phyloP scores from a whole-genome alignment of 2,888 invertebrate species.

The Linnaemya vulpina region DNA sequence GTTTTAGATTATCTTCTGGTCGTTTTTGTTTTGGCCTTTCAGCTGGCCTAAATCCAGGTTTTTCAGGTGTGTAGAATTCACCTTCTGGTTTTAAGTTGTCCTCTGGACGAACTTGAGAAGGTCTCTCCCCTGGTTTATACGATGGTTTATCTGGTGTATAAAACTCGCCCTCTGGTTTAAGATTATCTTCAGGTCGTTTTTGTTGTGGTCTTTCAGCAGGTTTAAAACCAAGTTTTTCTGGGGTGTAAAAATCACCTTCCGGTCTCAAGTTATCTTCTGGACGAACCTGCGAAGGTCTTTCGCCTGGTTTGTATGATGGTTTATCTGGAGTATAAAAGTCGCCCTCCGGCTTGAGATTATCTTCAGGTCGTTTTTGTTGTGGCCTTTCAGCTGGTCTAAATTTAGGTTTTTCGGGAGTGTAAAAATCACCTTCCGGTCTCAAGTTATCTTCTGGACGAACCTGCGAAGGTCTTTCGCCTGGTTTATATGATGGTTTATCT shows the following conservation, averaged over 20 bases:
- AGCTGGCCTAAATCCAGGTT: conserved; percentile 80
- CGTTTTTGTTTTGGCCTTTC: conserved; percentile 84
- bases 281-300: conserved; percentile 82
- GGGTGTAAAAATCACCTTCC: conserved; percentile 84
- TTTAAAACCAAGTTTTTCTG: conserved; percentile 80
- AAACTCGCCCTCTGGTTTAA: conserved; percentile 82
- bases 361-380: conserved; percentile 82
- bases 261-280: conserved; percentile 86
- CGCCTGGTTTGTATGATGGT: conserved; percentile 78
- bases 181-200: conserved; percentile 83
- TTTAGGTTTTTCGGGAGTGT: conserved; percentile 80
- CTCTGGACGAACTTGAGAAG: conserved; percentile 83
- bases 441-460: conserved; percentile 84
- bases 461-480: conserved; percentile 83
- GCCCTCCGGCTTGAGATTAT: conserved; percentile 84
- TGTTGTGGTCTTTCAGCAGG: conserved; percentile 81
- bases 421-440: conserved; percentile 84
- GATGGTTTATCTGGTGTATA: conserved; percentile 83
- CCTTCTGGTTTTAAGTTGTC: conserved; percentile 79
- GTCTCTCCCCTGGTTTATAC: conserved; percentile 78
- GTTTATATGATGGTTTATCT: conserved; percentile 83
- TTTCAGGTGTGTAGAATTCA: conserved; percentile 75
- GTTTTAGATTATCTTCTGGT: conserved; percentile 86
- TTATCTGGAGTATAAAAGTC: conserved; percentile 82
- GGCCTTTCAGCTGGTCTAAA: conserved; percentile 83